phyloP scores from a whole-genome alignment of 53 echinoderm and acorn worm genomes.

The Astropecten irregularis region DNA sequence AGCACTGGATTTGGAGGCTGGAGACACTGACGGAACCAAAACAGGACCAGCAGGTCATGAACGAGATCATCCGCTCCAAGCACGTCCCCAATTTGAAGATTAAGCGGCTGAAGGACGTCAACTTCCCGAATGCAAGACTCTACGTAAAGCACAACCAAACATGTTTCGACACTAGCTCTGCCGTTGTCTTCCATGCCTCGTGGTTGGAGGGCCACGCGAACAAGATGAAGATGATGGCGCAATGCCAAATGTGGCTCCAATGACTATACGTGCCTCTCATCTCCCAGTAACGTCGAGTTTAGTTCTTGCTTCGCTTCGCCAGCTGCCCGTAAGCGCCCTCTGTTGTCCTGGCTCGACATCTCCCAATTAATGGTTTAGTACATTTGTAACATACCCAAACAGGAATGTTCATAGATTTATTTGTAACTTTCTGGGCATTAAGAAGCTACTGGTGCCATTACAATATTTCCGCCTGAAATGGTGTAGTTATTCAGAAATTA shows the following conservation, averaged over 20 bases:
- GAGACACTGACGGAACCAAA: not conserved
- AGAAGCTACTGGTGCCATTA: no score
- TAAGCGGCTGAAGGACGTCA: not conserved
- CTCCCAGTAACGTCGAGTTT: no score
- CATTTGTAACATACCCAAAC: no score
- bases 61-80: not conserved
- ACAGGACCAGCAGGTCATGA: not conserved
- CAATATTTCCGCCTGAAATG: no score
- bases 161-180: not conserved
- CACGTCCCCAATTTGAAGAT: not conserved
- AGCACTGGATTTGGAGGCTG: not conserved
- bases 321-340: no score
- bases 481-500: no score
- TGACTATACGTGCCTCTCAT: no score
- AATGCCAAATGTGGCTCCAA: not conserved
- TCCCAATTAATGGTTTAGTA: no score
- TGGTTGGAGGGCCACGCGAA: not conserved
- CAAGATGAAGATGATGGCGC: not conserved
- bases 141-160: not conserved
- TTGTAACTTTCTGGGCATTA: no score
- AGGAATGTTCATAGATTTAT: no score
- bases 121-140: not conserved
- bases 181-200: not conserved
- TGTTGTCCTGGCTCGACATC: no score
- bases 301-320: no score